Percentiles rank a stretch among this genome's conserved stretches.
These are phyloP conservation scores for Trichosurus vulpecula DNA, from an alignment of 2,797 vertebrate genomes.

Conservation along the genomic window DNA sequence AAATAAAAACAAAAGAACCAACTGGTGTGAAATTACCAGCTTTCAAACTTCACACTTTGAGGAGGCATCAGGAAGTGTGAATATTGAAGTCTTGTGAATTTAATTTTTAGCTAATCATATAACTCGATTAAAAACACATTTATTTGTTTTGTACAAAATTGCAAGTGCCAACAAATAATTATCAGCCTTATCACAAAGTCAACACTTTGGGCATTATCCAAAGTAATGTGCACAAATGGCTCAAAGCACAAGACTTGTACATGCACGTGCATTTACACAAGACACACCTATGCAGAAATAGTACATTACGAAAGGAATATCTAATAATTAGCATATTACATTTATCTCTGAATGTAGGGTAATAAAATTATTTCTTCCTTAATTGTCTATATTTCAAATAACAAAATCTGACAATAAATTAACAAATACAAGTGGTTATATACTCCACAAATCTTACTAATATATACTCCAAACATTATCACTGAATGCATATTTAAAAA, in stretches of 20 bases:
- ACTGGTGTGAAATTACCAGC: conserved; percentile 40
- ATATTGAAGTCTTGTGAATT: conserved; percentile 52
- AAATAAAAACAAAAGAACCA: conserved; percentile 47
- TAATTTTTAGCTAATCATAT: conserved; percentile 43
- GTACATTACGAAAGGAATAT: conserved; percentile 5
- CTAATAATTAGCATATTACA: conserved; percentile 46
- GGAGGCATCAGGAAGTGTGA: conserved; percentile 45
- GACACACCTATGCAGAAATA: not conserved
- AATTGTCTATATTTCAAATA: conserved; percentile 58
- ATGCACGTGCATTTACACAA: not conserved
- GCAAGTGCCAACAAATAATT: conserved; percentile 43
- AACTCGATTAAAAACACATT: conserved; percentile 38
- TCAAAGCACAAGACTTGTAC: not conserved
- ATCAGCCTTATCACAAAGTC: conserved; percentile 32
- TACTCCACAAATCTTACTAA: conserved; percentile 51
- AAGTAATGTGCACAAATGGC: not conserved
- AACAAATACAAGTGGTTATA: conserved; percentile 65
- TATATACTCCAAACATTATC: not conserved
- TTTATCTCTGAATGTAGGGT: conserved; percentile 23
- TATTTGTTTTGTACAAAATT: conserved; percentile 58
- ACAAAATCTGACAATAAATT: conserved; percentile 56
- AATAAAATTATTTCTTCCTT: conserved; percentile 45
- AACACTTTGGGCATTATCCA: conserved; percentile 15
- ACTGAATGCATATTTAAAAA: conserved; percentile 57
- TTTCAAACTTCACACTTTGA: conserved; percentile 52